Evolutionary conservation across 1,140 invertebrate genomes (phyloP).

Genomic region (Protaetia brevitarsis): DNA sequence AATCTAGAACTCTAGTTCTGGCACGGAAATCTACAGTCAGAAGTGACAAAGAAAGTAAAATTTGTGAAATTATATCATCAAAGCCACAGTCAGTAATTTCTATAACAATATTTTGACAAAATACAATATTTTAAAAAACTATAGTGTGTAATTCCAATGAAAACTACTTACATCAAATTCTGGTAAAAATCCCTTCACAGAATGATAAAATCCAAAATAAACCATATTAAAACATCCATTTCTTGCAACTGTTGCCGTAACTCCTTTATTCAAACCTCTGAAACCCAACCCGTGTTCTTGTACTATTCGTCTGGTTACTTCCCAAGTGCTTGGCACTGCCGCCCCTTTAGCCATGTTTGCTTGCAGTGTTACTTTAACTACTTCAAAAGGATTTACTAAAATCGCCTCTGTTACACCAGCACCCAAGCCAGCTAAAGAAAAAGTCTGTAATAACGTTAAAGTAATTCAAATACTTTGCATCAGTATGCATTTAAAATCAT

Average conservation of each 20-base stretch:
- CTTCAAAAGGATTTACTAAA: conserved; percentile 91
- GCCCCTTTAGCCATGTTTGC: conserved; percentile 58
- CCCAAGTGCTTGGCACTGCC: conserved; percentile 70
- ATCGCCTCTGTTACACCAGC: conserved; percentile 86
- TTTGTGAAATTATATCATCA: no score
- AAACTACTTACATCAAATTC: conserved; percentile 47
- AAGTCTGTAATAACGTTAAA: conserved; percentile 59
- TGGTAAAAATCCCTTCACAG: conserved; percentile 75
- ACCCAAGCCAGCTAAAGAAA: conserved; percentile 79
- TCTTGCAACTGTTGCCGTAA: conserved; percentile 80
- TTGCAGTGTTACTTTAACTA: conserved; percentile 85
- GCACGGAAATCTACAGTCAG: no score
- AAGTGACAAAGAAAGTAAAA: no score
- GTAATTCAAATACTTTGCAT: conserved; percentile 14
- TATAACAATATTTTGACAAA: no score
- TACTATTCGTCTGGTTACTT: conserved; percentile 76
- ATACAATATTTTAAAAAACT: no score
- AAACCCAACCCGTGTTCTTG: conserved; percentile 70
- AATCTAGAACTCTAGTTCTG: no score
- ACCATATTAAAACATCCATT: conserved; percentile 90
- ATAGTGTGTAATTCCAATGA: neutral
- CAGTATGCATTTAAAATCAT: conserved; percentile 22
- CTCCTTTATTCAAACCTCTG: conserved; percentile 80
- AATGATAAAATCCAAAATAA: conserved; percentile 94
- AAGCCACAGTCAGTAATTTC: no score